A percentile compares a stretch with the other conserved stretches of the same genome.
Conservation (phyloP, 2,888 invertebrate genomes). For the Dolichopus griseipennis region DNA sequence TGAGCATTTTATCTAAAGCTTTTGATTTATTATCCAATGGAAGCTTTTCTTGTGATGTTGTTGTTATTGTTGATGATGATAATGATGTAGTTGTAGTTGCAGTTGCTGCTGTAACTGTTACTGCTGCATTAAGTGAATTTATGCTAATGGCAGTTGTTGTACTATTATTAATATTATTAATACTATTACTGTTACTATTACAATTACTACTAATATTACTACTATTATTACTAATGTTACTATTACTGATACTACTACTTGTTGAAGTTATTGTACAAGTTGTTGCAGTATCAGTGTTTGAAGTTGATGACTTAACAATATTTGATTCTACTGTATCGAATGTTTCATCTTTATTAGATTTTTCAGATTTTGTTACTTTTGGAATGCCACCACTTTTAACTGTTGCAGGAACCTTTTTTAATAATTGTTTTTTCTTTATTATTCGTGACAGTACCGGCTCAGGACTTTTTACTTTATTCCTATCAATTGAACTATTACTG, state of each 20-base stretch:
- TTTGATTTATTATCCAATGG: slow-evolving; percentile 30
- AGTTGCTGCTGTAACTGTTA: neutral
- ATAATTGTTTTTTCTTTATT: neutral
- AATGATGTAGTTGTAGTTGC: neutral
- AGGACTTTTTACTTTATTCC: neutral
- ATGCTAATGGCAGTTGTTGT: neutral
- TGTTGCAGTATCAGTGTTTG: neutral
- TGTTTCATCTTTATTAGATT: neutral
- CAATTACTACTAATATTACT: too few species aligned
- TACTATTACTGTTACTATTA: neutral
- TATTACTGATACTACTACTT: neutral
- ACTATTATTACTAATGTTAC: neutral
- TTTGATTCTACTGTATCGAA: neutral
- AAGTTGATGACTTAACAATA: neutral
- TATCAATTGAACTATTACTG: neutral
- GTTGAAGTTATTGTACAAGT: neutral
- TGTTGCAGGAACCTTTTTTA: neutral
- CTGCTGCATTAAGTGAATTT: neutral
- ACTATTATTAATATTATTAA: neutral
- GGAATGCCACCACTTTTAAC: neutral
- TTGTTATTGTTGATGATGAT: neutral
- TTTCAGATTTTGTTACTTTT: neutral
- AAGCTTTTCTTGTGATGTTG: slow-evolving; percentile 2
- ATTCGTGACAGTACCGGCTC: neutral
- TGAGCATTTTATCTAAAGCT: slow-evolving; percentile 42